Percentiles rank a stretch among this genome's conserved stretches.
Evolutionary conservation across 2,797 vertebrate genomes (phyloP).

Genomic region (Scolopax bukidnonensis): DNA sequence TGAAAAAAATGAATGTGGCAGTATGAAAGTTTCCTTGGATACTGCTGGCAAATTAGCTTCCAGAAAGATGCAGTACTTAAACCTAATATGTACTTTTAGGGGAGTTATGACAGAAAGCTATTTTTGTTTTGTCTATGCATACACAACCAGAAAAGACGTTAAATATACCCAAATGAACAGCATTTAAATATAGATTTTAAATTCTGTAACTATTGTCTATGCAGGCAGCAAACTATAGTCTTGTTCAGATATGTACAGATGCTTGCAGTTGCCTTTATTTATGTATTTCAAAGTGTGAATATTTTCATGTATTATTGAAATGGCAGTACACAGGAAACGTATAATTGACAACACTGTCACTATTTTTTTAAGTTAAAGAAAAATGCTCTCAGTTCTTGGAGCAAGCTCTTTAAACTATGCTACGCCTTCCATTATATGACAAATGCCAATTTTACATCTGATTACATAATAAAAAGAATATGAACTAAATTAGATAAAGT

Average conservation of each 20-base stretch:
- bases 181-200: constrained; percentile 6
- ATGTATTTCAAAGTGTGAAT: background rate
- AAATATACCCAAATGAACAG: background rate
- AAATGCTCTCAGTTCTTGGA: background rate
- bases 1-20: background rate
- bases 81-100: background rate
- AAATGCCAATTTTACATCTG: background rate
- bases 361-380: constrained; percentile 3
- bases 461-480: background rate
- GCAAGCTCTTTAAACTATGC: background rate
- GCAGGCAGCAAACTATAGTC: background rate
- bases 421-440: background rate
- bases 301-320: constrained; percentile 23
- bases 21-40: constrained; percentile 36
- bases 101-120: background rate
- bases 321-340: background rate
- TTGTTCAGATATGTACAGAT: background rate
- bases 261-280: background rate
- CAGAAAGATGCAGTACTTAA: background rate
- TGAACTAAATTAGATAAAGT: background rate
- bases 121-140: background rate
- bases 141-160: background rate
- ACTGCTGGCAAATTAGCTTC: background rate
- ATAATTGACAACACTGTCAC: background rate
- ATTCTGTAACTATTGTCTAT: background rate